Evolutionary conservation across 2,113 vertebrate genomes (phyloP).

Genomic region (Leuciscus idus): DNA sequence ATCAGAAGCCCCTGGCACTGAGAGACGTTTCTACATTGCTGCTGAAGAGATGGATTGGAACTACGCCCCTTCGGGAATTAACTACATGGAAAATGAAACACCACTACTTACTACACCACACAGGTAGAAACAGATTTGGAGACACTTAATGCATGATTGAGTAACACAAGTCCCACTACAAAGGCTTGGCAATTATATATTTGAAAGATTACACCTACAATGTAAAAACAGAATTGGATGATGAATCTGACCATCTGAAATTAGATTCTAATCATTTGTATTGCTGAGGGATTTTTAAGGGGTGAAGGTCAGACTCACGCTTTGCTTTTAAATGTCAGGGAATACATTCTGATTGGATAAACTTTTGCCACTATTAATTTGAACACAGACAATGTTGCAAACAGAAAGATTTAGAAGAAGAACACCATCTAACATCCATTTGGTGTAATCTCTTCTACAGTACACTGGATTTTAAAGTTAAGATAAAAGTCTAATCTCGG

Average conservation of each 20-base stretch:
- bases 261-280: neutral
- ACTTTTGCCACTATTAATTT: neutral
- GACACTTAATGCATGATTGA: neutral
- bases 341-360: neutral
- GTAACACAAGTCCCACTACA: neutral
- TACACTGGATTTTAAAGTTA: no score
- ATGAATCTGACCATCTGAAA: neutral
- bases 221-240: no score
- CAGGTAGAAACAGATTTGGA: constrained; percentile 73
- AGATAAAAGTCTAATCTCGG: no score
- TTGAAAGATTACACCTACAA: no score
- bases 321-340: neutral
- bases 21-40: constrained; percentile 85
- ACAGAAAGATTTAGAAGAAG: neutral
- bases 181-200: no score
- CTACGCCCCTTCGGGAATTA: constrained; percentile 83
- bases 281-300: neutral
- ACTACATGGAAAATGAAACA: constrained; percentile 76
- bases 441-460: no score
- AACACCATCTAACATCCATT: neutral
- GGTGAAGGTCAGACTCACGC: neutral
- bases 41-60: constrained; percentile 85
- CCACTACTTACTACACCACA: constrained; percentile 72
- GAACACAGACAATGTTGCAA: neutral
- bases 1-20: constrained; percentile 61